A percentile compares a stretch with the other conserved stretches of the same genome.
Conservation (phyloP, 2,113 vertebrate species). For the Mionectes macconnelli region DNA sequence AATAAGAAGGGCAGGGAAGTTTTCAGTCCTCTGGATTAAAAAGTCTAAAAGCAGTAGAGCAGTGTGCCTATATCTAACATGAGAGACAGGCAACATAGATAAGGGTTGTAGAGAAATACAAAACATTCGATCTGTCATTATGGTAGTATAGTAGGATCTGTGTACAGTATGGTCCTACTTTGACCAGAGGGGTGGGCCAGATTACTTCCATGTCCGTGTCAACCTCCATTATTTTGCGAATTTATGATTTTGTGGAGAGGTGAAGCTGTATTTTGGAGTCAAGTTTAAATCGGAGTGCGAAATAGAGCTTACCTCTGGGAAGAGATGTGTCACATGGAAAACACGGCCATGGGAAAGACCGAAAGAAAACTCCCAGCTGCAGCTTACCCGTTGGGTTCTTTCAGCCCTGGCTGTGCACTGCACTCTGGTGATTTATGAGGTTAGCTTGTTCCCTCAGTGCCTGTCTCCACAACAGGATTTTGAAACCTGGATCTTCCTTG, state of each 20-base stretch:
- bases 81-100: rapidly evolving
- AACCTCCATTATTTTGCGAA: not conserved
- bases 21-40: not conserved
- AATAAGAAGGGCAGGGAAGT: not conserved
- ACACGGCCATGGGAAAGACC: not conserved
- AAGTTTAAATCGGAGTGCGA: not conserved
- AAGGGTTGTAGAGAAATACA: not conserved
- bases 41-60: not conserved
- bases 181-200: not conserved
- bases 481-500: conserved; percentile 8
- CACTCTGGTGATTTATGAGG: not conserved
- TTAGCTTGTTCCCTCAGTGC: not conserved
- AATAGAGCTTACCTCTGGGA: not conserved
- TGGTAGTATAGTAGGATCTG: not conserved
- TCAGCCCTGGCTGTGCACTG: not conserved
- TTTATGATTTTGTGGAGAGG: not conserved
- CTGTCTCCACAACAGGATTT: not conserved
- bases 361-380: not conserved
- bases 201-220: not conserved
- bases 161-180: not conserved
- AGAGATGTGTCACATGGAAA: not conserved
- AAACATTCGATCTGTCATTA: not conserved
- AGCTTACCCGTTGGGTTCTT: not conserved
- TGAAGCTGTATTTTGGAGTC: not conserved
- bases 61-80: not conserved